A percentile compares a stretch with the other conserved stretches of the same genome.
These are phyloP conservation scores for Murina feae DNA, from an alignment of 2,113 vertebrate genomes.

Conservation along the genomic window DNA sequence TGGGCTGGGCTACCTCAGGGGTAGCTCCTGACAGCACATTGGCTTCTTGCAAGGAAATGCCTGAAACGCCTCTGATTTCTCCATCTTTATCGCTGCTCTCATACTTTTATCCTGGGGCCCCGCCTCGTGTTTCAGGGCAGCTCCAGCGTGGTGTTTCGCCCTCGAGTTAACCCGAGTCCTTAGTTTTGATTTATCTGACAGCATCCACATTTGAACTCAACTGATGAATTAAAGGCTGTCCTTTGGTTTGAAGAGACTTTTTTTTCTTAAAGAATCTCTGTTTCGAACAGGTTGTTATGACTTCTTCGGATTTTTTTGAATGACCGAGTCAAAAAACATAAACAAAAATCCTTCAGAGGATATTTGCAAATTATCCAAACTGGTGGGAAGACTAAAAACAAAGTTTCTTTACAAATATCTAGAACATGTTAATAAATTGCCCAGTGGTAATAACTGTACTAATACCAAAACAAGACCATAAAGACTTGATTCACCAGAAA, in stretches of 20 bases:
- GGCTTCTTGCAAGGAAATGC: background rate
- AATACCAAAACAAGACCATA: background rate
- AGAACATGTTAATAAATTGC: background rate
- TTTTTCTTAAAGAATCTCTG: background rate
- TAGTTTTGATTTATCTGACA: background rate
- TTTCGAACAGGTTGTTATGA: slow-evolving; percentile 1
- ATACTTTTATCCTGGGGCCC: background rate
- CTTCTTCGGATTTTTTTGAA: background rate
- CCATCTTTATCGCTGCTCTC: background rate
- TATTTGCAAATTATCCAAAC: slow-evolving; percentile 35
- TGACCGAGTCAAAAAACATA: slow-evolving; percentile 11
- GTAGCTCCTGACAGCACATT: background rate
- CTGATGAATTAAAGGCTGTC: background rate
- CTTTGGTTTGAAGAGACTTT: background rate
- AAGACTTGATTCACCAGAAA: slow-evolving; percentile 19
- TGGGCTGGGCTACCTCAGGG: background rate
- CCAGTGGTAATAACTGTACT: background rate
- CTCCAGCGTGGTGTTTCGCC: too few relatives aligned
- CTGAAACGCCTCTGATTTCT: background rate
- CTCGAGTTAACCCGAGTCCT: background rate
- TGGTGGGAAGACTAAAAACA: slow-evolving; percentile 32
- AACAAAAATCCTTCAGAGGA: slow-evolving; percentile 19
- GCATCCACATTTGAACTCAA: background rate
- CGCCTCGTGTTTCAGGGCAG: background rate
- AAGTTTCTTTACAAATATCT: slow-evolving; percentile 30